Evolutionary conservation across 2,888 invertebrate genomes (phyloP).

Genomic region (Cerceris ruficornis): DNA sequence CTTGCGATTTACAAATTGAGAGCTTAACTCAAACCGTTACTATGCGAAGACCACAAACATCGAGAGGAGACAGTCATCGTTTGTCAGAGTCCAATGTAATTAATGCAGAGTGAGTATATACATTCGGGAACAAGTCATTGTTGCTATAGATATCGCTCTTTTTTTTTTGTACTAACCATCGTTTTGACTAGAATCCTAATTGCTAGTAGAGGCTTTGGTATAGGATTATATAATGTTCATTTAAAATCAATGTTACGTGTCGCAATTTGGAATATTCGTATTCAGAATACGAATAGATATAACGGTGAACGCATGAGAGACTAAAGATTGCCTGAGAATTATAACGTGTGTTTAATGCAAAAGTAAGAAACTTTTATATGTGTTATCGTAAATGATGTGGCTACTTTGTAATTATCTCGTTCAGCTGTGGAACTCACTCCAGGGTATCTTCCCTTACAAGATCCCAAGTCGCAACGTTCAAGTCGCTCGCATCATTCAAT

Average conservation of each 20-base stretch:
- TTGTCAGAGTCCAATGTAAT: constrained; percentile 84
- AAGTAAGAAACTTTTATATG: constrained; percentile 11
- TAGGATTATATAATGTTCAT: constrained; percentile 3
- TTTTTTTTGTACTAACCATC: constrained; percentile 42
- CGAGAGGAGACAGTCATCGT: constrained; percentile 82
- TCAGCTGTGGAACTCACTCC: constrained; percentile 82
- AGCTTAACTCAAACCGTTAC: constrained; percentile 83
- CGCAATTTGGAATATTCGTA: too few relatives aligned
- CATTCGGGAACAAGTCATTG: constrained; percentile 22
- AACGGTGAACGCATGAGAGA: too few relatives aligned
- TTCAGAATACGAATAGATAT: too few relatives aligned
- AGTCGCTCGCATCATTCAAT: constrained; percentile 83
- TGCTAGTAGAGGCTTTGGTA: constrained; percentile 29
- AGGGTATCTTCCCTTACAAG: constrained; percentile 84
- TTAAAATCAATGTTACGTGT: too few relatives aligned
- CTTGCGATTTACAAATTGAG: constrained; percentile 86
- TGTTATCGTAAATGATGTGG: constrained; percentile 39
- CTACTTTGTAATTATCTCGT: constrained; percentile 66
- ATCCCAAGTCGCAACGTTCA: constrained; percentile 83
- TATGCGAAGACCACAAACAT: constrained; percentile 84
- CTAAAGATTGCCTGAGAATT: too few relatives aligned
- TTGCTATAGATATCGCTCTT: constrained; percentile 45
- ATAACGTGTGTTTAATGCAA: constrained; percentile 2
- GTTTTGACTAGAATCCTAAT: constrained; percentile 17
- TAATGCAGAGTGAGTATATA: constrained; percentile 84